Base-by-base conservation (phyloP, 1,140 invertebrate species). In the Melipona quadrifasciata region DNA sequence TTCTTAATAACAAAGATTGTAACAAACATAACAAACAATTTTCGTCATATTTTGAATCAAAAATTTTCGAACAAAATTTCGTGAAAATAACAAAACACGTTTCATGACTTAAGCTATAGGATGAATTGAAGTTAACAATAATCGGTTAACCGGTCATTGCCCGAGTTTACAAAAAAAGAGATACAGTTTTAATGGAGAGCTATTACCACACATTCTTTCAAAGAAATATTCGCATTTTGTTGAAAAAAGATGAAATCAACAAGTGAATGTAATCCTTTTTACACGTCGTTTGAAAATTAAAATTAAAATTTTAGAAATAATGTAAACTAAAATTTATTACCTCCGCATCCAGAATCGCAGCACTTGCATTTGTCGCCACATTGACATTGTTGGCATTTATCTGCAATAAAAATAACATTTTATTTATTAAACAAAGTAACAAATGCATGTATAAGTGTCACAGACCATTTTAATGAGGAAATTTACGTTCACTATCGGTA, bases 281-380 rank as follows among this genome's bases (percentile, higher is more conserved):
- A 64, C 11, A 47, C 39, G 16, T 31, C 2, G n/a, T 39, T 75
- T 58, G 6, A 53, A 61, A 27, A 27, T 61, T 3, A 0, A 19
- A 51, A 73, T 55, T 17, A 19, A 65, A 74, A 8, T 6, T n/a
- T 17, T 1, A 3, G 0, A 72, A 55, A 19, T 61, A 55, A 55
- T 65, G 31, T 10, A 55, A 57, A 82, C 72, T 65, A 64, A 85
- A 57, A 79, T 79, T 82, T 55, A 64, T 68, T 92, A 94, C 93
- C 93, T 87, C 90, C 91, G 81, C 90, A 88, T 77, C 86, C 87
- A 47, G 86, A 88, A 1, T 91, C 87, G 65, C 91, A 89, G 70
- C 94, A 94, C 55, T 93, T 92, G 91, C 94, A 94, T 67, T 92
- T 89, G 58, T 92, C 91, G 2, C 93, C 93, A 77, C 93, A 94